Percentiles rank a stretch among this genome's conserved stretches.
phyloP scores from a whole-genome alignment of 2,113 vertebrate genomes.

The Ammodytes marinus region DNA sequence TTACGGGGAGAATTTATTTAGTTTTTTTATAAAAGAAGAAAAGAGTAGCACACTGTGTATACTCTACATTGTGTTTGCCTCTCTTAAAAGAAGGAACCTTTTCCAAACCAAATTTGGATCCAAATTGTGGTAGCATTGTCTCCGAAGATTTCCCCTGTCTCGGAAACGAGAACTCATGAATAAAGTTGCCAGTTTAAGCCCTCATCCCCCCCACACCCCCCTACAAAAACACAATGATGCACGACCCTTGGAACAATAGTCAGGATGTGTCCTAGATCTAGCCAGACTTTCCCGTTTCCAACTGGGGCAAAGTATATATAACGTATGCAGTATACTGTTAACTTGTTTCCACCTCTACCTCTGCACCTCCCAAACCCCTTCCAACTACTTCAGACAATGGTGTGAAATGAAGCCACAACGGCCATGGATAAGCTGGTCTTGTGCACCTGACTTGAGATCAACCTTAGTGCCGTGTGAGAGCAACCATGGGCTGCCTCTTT shows the following conservation, averaged over 20 bases:
- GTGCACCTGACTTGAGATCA: slow-evolving; percentile 40
- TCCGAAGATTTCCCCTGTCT: not conserved
- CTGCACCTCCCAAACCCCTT: not conserved
- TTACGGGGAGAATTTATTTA: not conserved
- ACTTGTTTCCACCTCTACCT: not conserved
- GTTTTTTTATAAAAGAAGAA: not conserved
- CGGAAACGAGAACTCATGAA: not conserved
- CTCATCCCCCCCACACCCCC: not conserved
- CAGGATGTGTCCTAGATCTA: not conserved
- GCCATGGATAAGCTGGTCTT: slow-evolving; percentile 24
- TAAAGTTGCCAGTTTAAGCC: not conserved
- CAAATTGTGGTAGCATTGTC: not conserved
- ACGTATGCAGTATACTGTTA: not conserved
- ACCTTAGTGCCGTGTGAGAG: slow-evolving; percentile 39
- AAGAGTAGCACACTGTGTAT: not conserved
- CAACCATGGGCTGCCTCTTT: slow-evolving; percentile 54
- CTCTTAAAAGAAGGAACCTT: not conserved
- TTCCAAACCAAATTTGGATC: slow-evolving; percentile 18
- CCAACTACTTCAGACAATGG: slow-evolving; percentile 2
- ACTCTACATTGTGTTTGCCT: not conserved
- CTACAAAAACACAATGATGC: not conserved
- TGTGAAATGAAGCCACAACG: slow-evolving; percentile 17
- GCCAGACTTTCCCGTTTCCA: not conserved
- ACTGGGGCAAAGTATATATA: not conserved
- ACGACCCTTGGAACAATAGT: slow-evolving; percentile 6